Evolutionary conservation across 1,140 invertebrate genomes (phyloP), one percentile per base, ranked within the genome.

Genomic region (Oedothorax gibbosus): DNA sequence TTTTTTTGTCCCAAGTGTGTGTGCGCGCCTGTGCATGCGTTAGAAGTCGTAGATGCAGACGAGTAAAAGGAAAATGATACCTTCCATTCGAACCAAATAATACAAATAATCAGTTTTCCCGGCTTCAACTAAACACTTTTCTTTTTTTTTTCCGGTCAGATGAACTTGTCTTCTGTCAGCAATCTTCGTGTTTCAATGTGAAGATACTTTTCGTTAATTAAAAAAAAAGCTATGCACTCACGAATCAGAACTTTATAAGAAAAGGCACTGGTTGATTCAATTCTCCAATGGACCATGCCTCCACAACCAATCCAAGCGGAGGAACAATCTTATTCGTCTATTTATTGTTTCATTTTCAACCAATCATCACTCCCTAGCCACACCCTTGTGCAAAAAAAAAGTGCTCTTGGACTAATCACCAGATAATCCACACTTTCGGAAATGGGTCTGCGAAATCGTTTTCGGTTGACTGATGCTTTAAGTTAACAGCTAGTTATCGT

Each of bases 21-120:
- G 78, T 81, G 78, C 71, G 78, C 71, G 78, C 78, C 69, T 81
- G 35, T 35, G 35, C 35, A 35, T 35, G 35, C 5, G 78, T 81
- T 57, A 57, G 56, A 81, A 54, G 66, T 60, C 35, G 78, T 81
- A 81, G 78, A 71, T 75, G 72, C 54, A 57, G 51, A 69, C 0
- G 21, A n/a, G 11, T 11, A 11, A 66, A 15, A 66, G 20, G 64
- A 66, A 66, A 66, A 66, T 18, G 12, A 10, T 9, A 20, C 12
- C 64, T 20, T n/a, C 64, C 12, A n/a, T 66, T n/a, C 64, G 18
- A 66, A 10, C 11, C 20, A 66, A 66, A 20, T 57, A 10, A 57
- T 10, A 10, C 56, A 57, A 10, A 57, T 12, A 60, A 53, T 9
- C 50, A 3, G 51, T 7, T 50, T 53, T n/a, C 69, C 50, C 14